Percentiles rank a stretch among this genome's conserved stretches.
These are phyloP conservation scores for Microctenopoma stevenorrisi DNA, from an alignment of 2,797 vertebrate genomes.

Conservation along the genomic window DNA sequence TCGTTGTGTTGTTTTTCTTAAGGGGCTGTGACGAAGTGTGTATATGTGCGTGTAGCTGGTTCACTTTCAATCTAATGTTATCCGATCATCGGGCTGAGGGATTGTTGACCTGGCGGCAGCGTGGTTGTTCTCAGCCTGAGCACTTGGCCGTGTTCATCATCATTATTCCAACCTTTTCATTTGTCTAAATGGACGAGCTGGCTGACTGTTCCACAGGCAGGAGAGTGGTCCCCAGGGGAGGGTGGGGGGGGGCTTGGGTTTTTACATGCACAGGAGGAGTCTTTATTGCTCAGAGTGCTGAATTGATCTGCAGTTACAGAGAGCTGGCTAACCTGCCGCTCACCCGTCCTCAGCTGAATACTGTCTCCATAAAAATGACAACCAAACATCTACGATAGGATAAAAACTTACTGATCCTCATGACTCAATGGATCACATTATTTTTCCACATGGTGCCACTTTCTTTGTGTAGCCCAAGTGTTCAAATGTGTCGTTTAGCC, in stretches of 20 bases:
- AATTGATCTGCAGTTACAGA: constrained; percentile 75
- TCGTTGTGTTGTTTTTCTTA: constrained; percentile 24
- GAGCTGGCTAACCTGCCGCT: constrained; percentile 47
- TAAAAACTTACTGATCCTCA: not conserved
- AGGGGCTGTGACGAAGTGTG: constrained; percentile 16
- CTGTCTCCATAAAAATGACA: constrained; percentile 33
- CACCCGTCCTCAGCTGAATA: constrained; percentile 31
- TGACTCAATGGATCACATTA: not conserved
- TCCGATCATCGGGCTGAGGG: constrained; percentile 24
- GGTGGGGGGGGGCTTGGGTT: constrained; percentile 31
- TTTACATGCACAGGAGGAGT: constrained; percentile 62
- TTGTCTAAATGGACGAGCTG: constrained; percentile 79
- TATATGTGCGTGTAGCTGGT: constrained; percentile 6
- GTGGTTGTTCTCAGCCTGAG: constrained; percentile 39
- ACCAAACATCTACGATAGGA: not conserved
- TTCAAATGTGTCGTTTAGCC: not conserved
- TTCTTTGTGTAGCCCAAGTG: not conserved
- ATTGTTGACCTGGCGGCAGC: constrained; percentile 31
- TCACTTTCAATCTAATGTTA: constrained; percentile 32
- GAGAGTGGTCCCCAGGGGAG: constrained; percentile 63
- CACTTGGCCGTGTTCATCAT: constrained; percentile 38
- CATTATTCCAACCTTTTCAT: constrained; percentile 79
- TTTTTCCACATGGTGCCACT: not conserved
- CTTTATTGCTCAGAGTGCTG: constrained; percentile 61
- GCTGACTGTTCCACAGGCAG: constrained; percentile 54